phyloP scores from a whole-genome alignment of 2,888 invertebrate species.

The Thera britannica region DNA sequence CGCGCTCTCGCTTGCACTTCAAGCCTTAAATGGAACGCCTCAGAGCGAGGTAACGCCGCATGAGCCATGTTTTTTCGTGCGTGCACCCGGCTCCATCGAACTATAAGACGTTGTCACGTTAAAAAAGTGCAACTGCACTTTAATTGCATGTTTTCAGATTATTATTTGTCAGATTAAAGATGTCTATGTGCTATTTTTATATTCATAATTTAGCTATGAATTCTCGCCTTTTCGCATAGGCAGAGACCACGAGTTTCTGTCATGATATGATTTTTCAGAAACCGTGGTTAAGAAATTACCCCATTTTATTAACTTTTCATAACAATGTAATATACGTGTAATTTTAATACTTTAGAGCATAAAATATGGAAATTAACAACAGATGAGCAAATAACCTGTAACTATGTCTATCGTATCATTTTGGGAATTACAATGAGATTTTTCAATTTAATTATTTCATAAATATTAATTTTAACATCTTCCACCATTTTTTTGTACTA shows the following conservation, averaged over 20 bases:
- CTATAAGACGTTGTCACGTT: no score
- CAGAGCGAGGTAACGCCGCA: no score
- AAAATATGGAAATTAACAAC: background rate
- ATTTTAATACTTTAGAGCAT: no score
- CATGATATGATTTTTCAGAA: background rate
- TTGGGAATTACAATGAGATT: constrained; percentile 48
- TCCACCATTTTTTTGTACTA: constrained; percentile 82
- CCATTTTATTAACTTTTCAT: background rate
- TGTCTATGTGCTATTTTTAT: background rate
- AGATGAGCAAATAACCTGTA: background rate
- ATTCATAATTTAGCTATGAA: background rate
- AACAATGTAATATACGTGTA: background rate
- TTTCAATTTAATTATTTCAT: constrained; percentile 52
- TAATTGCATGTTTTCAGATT: no score
- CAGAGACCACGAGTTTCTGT: background rate
- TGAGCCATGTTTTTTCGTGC: no score
- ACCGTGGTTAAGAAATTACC: background rate
- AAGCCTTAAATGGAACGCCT: no score
- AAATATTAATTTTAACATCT: constrained; percentile 56
- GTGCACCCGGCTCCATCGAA: no score
- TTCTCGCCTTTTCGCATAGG: background rate
- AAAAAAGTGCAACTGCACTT: no score
- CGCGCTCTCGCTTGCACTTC: no score
- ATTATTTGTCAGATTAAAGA: no score
- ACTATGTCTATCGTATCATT: constrained; percentile 37